Evolutionary conservation across 2,113 vertebrate species (phyloP).

Genomic region (Chlorodrepanis virens): DNA sequence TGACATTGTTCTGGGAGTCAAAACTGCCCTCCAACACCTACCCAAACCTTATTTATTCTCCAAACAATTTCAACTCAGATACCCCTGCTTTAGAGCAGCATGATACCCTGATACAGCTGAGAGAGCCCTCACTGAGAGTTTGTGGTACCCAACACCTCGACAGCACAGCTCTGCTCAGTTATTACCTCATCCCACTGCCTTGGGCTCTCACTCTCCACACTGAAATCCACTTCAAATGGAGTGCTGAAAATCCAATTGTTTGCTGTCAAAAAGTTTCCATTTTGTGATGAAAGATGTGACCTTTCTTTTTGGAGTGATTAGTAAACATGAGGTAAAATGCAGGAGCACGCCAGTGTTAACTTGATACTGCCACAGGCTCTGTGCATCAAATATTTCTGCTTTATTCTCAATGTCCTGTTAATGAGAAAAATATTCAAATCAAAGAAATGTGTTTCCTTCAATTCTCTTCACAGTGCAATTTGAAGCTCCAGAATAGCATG

Average conservation of each 20-base stretch:
- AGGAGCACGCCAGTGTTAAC: not conserved
- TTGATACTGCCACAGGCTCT: constrained; percentile 32
- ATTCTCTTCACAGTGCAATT: constrained; percentile 33
- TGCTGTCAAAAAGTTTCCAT: constrained; percentile 28
- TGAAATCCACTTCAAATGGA: not conserved
- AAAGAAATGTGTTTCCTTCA: constrained; percentile 26
- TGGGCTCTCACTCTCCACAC: not conserved
- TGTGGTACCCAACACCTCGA: not conserved
- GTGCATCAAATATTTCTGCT: constrained; percentile 43
- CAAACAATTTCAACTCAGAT: not conserved
- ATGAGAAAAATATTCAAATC: constrained; percentile 65
- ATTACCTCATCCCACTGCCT: not conserved
- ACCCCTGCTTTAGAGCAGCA: not conserved
- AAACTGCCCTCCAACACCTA: not conserved
- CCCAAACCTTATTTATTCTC: not conserved
- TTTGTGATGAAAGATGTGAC: constrained; percentile 51
- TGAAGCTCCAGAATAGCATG: constrained; percentile 1
- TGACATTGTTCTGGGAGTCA: not conserved
- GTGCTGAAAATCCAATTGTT: not conserved
- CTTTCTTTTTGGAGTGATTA: constrained; percentile 55
- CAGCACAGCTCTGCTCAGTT: not conserved
- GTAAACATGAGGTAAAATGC: constrained; percentile 45
- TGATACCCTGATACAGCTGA: not conserved
- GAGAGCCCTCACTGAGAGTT: not conserved
- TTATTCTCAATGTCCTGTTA: constrained; percentile 47